A percentile compares a stretch with the other conserved stretches of the same genome.
phyloP scores from a whole-genome alignment of 1,140 invertebrate genomes.

The Telenomus remus region DNA sequence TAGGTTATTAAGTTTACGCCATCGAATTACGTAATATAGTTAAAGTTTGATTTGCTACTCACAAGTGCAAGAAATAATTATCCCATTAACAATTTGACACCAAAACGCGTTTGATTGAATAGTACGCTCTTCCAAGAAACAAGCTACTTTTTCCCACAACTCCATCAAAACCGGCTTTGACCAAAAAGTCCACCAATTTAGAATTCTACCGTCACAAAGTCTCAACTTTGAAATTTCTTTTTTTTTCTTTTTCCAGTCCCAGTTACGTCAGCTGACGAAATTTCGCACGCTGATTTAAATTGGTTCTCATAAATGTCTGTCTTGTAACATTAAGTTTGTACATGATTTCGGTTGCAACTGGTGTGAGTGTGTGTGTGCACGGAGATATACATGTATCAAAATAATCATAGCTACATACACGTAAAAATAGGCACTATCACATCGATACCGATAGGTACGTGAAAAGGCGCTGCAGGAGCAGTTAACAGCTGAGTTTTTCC shows the following conservation, averaged over 20 bases:
- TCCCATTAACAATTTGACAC: constrained; percentile 16
- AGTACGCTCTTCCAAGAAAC: too few relatives aligned
- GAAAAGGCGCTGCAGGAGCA: constrained; percentile 61
- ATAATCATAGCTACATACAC: neutral
- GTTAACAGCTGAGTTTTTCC: constrained; percentile 72
- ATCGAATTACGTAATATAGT: constrained; percentile 32
- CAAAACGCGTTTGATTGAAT: neutral
- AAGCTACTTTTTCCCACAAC: too few relatives aligned
- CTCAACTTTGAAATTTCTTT: constrained; percentile 33
- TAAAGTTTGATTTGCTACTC: constrained; percentile 32
- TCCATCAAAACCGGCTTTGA: neutral
- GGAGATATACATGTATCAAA: neutral
- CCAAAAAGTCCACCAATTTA: neutral
- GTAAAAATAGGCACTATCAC: neutral
- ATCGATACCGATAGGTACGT: constrained; percentile 22
- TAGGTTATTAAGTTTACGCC: constrained; percentile 50
- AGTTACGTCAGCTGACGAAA: constrained; percentile 28
- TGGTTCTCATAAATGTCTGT: constrained; percentile 58
- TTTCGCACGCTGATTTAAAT: constrained; percentile 62
- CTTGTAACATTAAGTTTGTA: constrained; percentile 4
- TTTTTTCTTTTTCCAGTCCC: constrained; percentile 2
- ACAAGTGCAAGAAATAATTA: constrained; percentile 20
- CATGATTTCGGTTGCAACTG: too few relatives aligned
- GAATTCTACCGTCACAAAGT: constrained; percentile 18
- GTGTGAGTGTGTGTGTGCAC: too few relatives aligned